Conservation (phyloP, 2,888 invertebrate species). For the Xestia xanthographa region DNA sequence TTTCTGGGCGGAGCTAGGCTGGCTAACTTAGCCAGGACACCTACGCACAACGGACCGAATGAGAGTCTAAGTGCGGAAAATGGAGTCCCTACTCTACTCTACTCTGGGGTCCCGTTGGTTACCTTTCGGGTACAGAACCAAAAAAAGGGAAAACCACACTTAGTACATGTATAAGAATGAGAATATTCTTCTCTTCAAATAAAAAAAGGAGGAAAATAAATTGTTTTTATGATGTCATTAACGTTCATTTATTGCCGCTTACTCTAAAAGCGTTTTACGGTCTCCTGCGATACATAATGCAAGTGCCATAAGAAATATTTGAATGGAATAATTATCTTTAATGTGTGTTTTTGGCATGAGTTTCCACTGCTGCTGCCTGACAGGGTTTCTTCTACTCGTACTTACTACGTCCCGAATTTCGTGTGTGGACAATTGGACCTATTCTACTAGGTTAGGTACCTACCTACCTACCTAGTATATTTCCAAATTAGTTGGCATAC, state of each 20-base stretch:
- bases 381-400: too few relatives aligned
- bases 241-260: constrained; percentile 73
- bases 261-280: constrained; percentile 34
- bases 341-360: not conserved
- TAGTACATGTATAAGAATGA: constrained; percentile 18
- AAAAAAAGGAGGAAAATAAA: constrained; percentile 71
- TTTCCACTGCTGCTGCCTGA: too few relatives aligned
- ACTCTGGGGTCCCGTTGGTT: too few relatives aligned
- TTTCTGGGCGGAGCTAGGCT: too few relatives aligned
- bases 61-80: too few relatives aligned
- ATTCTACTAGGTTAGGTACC: not conserved
- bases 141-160: constrained; percentile 29
- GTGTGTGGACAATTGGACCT: not conserved
- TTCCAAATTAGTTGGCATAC: constrained; percentile 12
- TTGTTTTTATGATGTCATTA: constrained; percentile 75
- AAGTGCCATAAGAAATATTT: not conserved
- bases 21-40: too few relatives aligned
- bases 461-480: not conserved
- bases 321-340: constrained; percentile 18
- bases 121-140: too few relatives aligned
- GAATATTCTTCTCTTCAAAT: constrained; percentile 61
- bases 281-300: constrained; percentile 13
- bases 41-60: too few relatives aligned
- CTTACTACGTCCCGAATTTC: not conserved
- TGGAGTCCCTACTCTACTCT: too few relatives aligned